Conservation (phyloP, 2,888 invertebrate genomes). For the Linyphia triangularis region DNA sequence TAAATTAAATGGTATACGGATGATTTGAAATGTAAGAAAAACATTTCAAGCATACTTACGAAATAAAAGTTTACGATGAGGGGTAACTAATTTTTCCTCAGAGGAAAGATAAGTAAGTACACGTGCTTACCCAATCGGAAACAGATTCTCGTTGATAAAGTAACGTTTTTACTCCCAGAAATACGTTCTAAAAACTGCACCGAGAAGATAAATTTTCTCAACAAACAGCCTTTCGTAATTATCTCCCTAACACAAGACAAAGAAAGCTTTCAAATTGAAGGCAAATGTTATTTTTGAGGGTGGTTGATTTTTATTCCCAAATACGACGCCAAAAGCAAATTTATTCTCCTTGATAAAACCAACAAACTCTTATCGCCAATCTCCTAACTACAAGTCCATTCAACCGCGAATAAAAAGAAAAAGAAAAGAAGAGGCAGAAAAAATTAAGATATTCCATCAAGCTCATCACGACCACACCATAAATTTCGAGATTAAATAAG, state of each 20-base stretch:
- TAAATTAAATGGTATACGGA: no score
- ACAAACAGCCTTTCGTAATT: background rate
- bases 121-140: background rate
- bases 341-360: slow-evolving; percentile 23
- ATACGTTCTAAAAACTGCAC: background rate
- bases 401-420: background rate
- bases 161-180: background rate
- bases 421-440: background rate
- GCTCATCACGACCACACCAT: slow-evolving; percentile 52
- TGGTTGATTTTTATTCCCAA: slow-evolving; percentile 23
- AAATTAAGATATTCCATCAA: slow-evolving; percentile 35
- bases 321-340: slow-evolving; percentile 1
- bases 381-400: background rate
- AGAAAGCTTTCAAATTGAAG: background rate
- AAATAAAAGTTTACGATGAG: no score
- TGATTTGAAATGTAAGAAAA: background rate
- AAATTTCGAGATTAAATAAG: slow-evolving; percentile 57
- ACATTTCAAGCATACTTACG: background rate
- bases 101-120: background rate
- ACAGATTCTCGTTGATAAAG: background rate
- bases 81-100: background rate
- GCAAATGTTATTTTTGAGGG: background rate
- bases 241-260: background rate
- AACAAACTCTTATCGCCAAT: slow-evolving; percentile 6
- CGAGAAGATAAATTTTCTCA: background rate